Conservation (phyloP, 2,888 invertebrate genomes). For the Polietes domitor region DNA sequence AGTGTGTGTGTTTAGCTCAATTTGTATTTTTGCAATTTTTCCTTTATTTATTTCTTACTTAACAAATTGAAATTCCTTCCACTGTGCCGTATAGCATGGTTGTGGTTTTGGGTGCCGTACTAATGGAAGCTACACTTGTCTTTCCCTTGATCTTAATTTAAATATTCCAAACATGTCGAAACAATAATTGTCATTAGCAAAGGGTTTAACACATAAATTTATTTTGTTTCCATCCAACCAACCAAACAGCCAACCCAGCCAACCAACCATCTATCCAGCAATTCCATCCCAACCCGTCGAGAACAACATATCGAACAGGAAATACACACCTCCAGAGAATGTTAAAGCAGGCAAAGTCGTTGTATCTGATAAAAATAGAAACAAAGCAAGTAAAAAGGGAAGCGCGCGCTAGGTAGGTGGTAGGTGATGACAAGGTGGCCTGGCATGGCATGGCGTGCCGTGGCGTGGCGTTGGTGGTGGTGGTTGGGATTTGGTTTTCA, state of each 20-base stretch:
- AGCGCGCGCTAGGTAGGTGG: conserved; percentile 21
- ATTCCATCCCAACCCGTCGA: not conserved
- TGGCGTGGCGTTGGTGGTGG: no score
- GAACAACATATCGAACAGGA: conserved; percentile 24
- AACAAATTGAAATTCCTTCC: no score
- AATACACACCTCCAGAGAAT: conserved; percentile 47
- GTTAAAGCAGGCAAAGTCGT: not conserved
- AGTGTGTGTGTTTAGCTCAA: no score
- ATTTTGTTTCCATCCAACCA: conserved; percentile 1
- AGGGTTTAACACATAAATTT: conserved; percentile 57
- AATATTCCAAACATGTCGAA: conserved; percentile 58
- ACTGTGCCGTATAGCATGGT: no score
- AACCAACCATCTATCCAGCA: not conserved
- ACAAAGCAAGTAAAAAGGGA: not conserved
- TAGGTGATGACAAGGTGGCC: conserved; percentile 22
- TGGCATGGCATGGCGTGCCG: no score
- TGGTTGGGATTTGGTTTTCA: not conserved
- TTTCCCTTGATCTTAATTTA: conserved; percentile 27
- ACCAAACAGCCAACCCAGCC: no score
- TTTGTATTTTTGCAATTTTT: no score
- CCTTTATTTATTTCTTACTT: no score
- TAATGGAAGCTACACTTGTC: conserved; percentile 44
- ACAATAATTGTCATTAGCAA: conserved; percentile 64
- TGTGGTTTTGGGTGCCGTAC: no score
- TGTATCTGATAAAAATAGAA: not conserved